Base-by-base conservation (phyloP, 2,888 invertebrate species). In the Drosophila cyrtoloma region DNA sequence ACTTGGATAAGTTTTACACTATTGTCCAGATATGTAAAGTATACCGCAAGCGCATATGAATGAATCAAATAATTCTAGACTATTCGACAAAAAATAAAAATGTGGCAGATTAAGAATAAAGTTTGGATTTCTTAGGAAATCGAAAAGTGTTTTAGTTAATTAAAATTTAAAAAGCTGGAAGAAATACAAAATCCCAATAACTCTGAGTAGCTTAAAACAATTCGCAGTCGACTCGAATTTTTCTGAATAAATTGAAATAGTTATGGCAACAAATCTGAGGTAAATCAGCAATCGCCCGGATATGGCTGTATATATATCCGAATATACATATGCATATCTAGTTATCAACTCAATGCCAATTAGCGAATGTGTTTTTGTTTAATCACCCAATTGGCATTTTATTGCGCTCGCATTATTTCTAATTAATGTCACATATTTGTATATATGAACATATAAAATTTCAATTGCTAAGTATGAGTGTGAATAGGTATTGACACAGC, bases 371-470 rank as follows among this genome's bases (percentile, higher is more conserved):
- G 47, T 2, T 50, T 26, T 12, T 14, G 12, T 44, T 22, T 12
- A 14, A 44, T 44, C 22, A 22, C 22, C 44, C 44, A 22, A 44
- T 50, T 63, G 66, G 5, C 30, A 42, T 58, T 74, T 66, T 59
- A 74, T 72, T 66, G 67, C 67, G 62, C 66, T 63, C 52, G 47
- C 74, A 52, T 51, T 68, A 44, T 59, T 63, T 59, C 61, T 50
- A 56, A 74, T 57, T 60, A 60, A 42, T 28, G 50, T 44, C 44
- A 14, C 12, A 22, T 5, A 22, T 42, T 42, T 42, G n/a, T 12
- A 12, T 12, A 42, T 16, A 37, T 37, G 37, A 3, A 12, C 0
- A 44, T 1, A 12, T 44, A 44, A 12, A 22, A 22, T 14, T 6
- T 22, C 22, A n/a, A 42, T 42, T 42, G 42, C n/a, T n/a, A n/a